These are phyloP conservation scores for Cacoxenus indagator DNA, from an alignment of 2,888 invertebrate species.

Conservation along the genomic window DNA sequence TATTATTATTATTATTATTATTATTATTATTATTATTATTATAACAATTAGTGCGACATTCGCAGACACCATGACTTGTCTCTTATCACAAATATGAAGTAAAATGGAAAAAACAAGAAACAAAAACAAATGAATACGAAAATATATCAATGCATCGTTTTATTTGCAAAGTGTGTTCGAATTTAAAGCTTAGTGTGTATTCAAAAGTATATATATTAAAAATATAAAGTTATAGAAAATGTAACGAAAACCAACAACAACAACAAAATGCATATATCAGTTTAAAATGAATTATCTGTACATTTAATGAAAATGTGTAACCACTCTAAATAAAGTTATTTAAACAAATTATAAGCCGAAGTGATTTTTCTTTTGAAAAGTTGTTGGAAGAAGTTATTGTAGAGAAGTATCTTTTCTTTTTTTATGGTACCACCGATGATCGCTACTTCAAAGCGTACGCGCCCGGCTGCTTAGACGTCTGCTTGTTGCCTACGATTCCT, in stretches of 20 bases:
- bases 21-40: not conserved
- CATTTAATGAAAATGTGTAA: constrained; percentile 46
- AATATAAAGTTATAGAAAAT: constrained; percentile 16
- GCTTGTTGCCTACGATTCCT: too few relatives aligned
- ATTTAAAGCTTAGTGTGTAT: constrained; percentile 55
- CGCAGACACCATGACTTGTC: constrained; percentile 4
- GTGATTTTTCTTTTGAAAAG: not conserved
- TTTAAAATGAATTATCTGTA: constrained; percentile 57
- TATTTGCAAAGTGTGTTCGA: constrained; percentile 62
- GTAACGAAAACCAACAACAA: constrained; percentile 19
- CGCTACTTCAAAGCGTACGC: too few relatives aligned
- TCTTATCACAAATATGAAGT: constrained; percentile 35
- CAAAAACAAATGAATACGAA: too few relatives aligned
- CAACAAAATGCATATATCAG: constrained; percentile 49
- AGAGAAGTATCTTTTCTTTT: too few relatives aligned
- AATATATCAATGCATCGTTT: constrained; percentile 36
- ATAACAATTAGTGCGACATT: not conserved
- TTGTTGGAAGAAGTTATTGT: not conserved
- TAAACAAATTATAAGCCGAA: constrained; percentile 40
- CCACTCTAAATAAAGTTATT: constrained; percentile 57
- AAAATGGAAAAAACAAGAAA: constrained; percentile 24
- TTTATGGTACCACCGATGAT: too few relatives aligned
- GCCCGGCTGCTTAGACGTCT: too few relatives aligned
- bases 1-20: not conserved
- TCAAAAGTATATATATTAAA: constrained; percentile 28